These are phyloP conservation scores for Macrophya alboannulata DNA, from an alignment of 2,888 invertebrate species.

Conservation along the genomic window DNA sequence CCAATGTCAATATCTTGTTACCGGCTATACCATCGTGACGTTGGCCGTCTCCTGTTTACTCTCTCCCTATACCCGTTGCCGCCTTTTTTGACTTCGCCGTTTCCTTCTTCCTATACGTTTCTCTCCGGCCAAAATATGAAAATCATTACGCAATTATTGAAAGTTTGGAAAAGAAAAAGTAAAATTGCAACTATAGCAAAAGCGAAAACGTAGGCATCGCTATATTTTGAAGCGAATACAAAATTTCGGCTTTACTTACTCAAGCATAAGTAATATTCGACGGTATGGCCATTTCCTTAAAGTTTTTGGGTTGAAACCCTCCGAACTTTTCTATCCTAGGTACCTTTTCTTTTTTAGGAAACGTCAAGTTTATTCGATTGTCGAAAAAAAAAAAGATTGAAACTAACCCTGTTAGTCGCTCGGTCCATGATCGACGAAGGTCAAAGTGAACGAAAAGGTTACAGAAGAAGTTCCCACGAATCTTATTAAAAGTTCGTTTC, in stretches of 20 bases:
- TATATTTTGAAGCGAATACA: not conserved
- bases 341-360: not conserved
- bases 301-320: conserved; percentile 16
- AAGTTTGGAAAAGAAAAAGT: not conserved
- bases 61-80: conserved; percentile 67
- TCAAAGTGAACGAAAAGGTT: conserved; percentile 7
- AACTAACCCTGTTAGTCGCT: conserved; percentile 14
- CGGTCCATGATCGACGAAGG: conserved; percentile 26
- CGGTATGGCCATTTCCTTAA: not conserved
- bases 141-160: not conserved
- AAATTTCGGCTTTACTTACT: not conserved
- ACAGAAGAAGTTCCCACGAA: conserved; percentile 17
- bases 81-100: conserved; percentile 52
- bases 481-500: conserved; percentile 52
- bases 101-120: conserved; percentile 49
- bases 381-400: conserved; percentile 27
- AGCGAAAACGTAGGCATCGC: not conserved
- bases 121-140: conserved; percentile 53
- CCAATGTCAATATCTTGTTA: conserved; percentile 77
- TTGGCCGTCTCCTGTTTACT: conserved; percentile 74
- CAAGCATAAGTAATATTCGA: not conserved
- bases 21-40: conserved; percentile 71
- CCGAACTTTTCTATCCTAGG: not conserved
- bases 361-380: conserved; percentile 14
- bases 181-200: not conserved